Evolutionary conservation across 2,113 vertebrate genomes (phyloP).

Genomic region (Silurus asotus): DNA sequence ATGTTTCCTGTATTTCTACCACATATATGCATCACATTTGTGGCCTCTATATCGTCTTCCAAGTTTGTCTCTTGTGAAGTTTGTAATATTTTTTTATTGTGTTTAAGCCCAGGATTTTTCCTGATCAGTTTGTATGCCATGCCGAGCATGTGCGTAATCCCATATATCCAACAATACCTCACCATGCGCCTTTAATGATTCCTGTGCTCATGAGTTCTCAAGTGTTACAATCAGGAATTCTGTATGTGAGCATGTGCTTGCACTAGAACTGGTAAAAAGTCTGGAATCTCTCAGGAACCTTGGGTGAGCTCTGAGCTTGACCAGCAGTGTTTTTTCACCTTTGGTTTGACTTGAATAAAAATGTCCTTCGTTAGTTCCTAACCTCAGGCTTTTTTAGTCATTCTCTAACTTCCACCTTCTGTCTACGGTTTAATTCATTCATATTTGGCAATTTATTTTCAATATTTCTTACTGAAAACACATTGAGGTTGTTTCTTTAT

Average conservation of each 20-base stretch:
- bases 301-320: not conserved
- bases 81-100: not conserved
- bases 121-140: not conserved
- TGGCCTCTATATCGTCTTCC: not conserved
- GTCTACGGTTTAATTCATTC: not conserved
- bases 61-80: too few relatives aligned
- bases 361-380: not conserved
- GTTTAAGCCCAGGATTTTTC: not conserved
- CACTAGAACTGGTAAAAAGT: not conserved
- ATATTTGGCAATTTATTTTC: not conserved
- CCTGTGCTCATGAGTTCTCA: conserved; percentile 1
- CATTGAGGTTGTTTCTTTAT: not conserved
- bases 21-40: not conserved
- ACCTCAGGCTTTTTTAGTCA: not conserved
- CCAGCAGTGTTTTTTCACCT: not conserved
- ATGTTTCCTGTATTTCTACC: not conserved
- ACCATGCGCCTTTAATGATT: not conserved
- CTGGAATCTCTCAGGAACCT: not conserved
- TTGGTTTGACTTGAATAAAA: conserved; percentile 9
- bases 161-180: not conserved
- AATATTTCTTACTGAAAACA: not conserved
- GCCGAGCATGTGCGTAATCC: not conserved
- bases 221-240: not conserved
- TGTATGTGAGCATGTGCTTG: not conserved
- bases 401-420: not conserved